These are phyloP conservation scores for Flexamia atlantica DNA, from an alignment of 2,888 invertebrate species.

Conservation along the genomic window DNA sequence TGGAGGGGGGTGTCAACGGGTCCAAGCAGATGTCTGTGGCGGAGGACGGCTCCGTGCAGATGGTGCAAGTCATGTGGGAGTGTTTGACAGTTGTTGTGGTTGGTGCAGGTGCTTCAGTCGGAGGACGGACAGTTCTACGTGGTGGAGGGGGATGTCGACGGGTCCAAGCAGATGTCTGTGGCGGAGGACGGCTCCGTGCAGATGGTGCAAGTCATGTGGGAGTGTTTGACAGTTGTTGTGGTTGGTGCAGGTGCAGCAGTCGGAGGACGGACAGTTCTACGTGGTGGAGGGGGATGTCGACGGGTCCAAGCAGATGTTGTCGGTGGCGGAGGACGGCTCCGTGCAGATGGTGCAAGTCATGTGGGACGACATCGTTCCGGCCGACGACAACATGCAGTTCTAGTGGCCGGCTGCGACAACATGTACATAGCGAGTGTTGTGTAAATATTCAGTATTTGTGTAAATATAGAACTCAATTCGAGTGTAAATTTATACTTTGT, in stretches of 20 bases:
- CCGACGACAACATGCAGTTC: constrained; percentile 65
- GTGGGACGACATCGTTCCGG: constrained; percentile 68
- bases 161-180: constrained; percentile 72
- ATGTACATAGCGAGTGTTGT: neutral
- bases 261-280: constrained; percentile 69
- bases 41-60: constrained; percentile 74
- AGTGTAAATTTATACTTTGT: too few relatives aligned
- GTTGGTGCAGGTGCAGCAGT: constrained; percentile 66
- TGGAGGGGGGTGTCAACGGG: constrained; percentile 67
- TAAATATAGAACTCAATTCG: neutral
- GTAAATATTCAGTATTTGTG: neutral
- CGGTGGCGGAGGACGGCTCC: constrained; percentile 73
- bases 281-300: constrained; percentile 69
- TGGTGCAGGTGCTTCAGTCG: constrained; percentile 66
- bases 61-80: constrained; percentile 71
- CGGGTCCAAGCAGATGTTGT: constrained; percentile 72
- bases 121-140: constrained; percentile 69
- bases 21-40: constrained; percentile 72
- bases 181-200: constrained; percentile 74
- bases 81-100: neutral
- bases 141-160: constrained; percentile 68
- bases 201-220: constrained; percentile 72
- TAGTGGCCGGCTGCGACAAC: neutral
- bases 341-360: constrained; percentile 73
- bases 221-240: neutral